phyloP scores from a whole-genome alignment of 53 echinoderm and acorn worm species.

The Arbacia lixula region DNA sequence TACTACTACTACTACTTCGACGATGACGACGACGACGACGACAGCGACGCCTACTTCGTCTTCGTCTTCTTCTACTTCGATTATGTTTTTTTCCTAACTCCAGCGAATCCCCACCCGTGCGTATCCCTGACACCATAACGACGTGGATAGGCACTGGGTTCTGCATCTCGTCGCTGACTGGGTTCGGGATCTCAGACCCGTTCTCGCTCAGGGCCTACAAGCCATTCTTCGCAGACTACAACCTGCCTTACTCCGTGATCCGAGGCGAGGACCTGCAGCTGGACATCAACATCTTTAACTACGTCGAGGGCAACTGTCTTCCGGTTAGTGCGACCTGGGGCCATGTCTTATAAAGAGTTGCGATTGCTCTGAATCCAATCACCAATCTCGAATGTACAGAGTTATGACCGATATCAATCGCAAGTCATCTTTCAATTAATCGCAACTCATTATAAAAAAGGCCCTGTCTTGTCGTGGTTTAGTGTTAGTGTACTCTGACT shows the following conservation, averaged over 20 bases:
- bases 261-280: slow-evolving; percentile 74
- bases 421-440: neutral
- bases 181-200: slow-evolving; percentile 79
- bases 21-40: no score
- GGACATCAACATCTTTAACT: slow-evolving; percentile 75
- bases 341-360: no score
- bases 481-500: no score
- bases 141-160: slow-evolving; percentile 18
- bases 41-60: no score
- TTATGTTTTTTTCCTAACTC: no score
- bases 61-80: no score
- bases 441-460: neutral
- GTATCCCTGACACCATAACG: slow-evolving; percentile 28
- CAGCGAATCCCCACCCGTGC: slow-evolving; percentile 9
- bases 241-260: slow-evolving; percentile 86
- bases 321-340: slow-evolving; percentile 77
- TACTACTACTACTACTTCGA: no score
- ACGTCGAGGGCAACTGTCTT: slow-evolving; percentile 58
- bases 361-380: no score
- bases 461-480: no score
- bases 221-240: slow-evolving; percentile 76
- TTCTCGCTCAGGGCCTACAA: slow-evolving; percentile 69
- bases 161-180: slow-evolving; percentile 42
- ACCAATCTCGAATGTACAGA: no score
- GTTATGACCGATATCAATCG: no score